Conservation (phyloP, 2,888 invertebrate species). For the Cremastinae sp. region DNA sequence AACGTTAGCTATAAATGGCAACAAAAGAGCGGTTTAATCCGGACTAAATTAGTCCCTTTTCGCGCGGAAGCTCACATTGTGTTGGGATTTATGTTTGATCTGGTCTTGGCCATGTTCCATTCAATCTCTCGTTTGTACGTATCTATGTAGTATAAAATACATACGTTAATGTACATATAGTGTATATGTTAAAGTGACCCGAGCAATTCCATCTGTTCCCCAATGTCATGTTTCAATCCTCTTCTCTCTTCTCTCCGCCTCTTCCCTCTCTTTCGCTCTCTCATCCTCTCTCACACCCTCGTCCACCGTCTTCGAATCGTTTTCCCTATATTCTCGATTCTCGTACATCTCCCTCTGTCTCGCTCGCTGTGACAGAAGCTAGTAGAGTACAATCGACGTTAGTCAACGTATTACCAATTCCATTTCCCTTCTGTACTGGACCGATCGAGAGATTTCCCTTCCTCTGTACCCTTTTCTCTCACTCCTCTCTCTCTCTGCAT, state of each 20-base stretch:
- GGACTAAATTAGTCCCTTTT: constrained; percentile 22
- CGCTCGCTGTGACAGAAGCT: constrained; percentile 51
- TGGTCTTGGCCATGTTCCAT: constrained; percentile 61
- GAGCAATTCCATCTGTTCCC: constrained; percentile 60
- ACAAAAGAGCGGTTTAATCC: constrained; percentile 1
- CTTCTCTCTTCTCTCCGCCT: too few relatives aligned
- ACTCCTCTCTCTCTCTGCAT: constrained; percentile 43
- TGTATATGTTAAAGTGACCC: constrained; percentile 51
- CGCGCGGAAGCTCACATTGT: constrained; percentile 29
- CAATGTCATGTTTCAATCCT: constrained; percentile 61
- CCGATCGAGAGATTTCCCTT: constrained; percentile 51
- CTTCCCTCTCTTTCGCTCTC: too few relatives aligned
- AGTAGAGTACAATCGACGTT: constrained; percentile 61
- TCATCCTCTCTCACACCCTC: constrained; percentile 16
- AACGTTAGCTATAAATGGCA: background rate
- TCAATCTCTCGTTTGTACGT: constrained; percentile 57
- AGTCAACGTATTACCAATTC: constrained; percentile 65
- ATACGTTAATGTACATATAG: constrained; percentile 40
- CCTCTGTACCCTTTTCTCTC: constrained; percentile 24
- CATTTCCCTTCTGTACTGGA: constrained; percentile 58
- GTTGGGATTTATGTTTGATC: constrained; percentile 56
- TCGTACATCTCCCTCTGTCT: constrained; percentile 46
- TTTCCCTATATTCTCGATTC: constrained; percentile 46
- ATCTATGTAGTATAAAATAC: constrained; percentile 39
- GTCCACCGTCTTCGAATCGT: constrained; percentile 35